phyloP scores from a whole-genome alignment of 2,797 vertebrate genomes.

The Spondyliosoma cantharus region DNA sequence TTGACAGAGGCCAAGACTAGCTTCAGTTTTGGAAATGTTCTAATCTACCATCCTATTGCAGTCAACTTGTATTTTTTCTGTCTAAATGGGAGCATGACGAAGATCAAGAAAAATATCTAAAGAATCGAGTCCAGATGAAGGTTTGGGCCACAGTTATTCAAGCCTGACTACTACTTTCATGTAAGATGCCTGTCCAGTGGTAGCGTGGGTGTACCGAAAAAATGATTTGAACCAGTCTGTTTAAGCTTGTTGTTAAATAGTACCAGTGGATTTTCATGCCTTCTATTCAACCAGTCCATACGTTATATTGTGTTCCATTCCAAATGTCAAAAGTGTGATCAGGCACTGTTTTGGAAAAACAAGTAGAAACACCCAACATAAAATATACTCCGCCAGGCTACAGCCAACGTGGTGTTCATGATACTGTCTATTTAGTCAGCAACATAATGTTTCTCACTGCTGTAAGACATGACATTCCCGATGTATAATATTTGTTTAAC shows the following conservation, averaged over 20 bases:
- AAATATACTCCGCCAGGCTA: conserved; percentile 12
- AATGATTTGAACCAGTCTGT: conserved; percentile 32
- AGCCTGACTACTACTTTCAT: conserved; percentile 9
- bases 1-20: conserved; percentile 77
- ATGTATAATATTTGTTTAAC: conserved; percentile 32
- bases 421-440: conserved; percentile 21
- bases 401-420: conserved; percentile 7
- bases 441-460: conserved; percentile 29
- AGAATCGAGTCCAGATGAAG: conserved; percentile 19
- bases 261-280: conserved; percentile 29
- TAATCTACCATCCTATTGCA: conserved; percentile 31
- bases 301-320: conserved; percentile 20
- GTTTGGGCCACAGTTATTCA: conserved; percentile 14
- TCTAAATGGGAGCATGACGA: conserved; percentile 43
- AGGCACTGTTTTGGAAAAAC: not conserved
- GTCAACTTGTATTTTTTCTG: conserved; percentile 27
- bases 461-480: conserved; percentile 31
- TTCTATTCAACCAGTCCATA: conserved; percentile 36
- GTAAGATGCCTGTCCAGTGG: conserved; percentile 5
- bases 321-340: conserved; percentile 15
- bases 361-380: not conserved
- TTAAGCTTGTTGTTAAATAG: conserved; percentile 48
- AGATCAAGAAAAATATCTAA: not conserved
- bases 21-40: conserved; percentile 53
- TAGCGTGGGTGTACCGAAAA: not conserved